phyloP scores from a whole-genome alignment of 2,113 vertebrate species.

The Xiphophorus hellerii region DNA sequence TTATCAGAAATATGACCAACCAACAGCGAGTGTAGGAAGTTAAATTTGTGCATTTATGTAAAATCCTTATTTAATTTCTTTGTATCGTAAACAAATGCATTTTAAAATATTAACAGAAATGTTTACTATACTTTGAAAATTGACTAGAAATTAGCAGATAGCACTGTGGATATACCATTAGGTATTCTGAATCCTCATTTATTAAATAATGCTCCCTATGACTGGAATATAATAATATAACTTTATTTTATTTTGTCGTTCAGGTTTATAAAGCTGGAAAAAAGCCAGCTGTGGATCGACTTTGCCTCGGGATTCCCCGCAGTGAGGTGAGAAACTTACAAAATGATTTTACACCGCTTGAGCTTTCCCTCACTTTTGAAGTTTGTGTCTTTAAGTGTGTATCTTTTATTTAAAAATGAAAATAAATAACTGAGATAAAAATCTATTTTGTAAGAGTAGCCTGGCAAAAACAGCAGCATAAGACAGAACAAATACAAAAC shows the following conservation, averaged over 20 bases:
- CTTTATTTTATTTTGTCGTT: conserved; percentile 1
- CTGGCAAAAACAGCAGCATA: too few species aligned
- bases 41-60: background rate
- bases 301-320: conserved; percentile 82
- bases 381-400: background rate
- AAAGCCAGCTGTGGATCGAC: conserved; percentile 80
- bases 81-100: background rate
- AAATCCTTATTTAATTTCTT: background rate
- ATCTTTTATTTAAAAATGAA: too few species aligned
- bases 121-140: background rate
- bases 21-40: background rate
- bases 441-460: too few species aligned
- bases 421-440: too few species aligned
- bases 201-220: rapidly evolving
- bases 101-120: background rate
- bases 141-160: background rate
- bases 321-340: conserved; percentile 73
- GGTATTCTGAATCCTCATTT: background rate
- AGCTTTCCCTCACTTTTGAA: background rate
- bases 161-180: background rate
- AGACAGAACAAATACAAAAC: too few species aligned
- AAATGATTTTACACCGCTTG: background rate
- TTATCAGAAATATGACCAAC: background rate
- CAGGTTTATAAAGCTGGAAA: conserved; percentile 79
- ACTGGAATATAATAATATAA: background rate